Conservation (phyloP, 2,797 vertebrate genomes). For the Microchirus variegatus region DNA sequence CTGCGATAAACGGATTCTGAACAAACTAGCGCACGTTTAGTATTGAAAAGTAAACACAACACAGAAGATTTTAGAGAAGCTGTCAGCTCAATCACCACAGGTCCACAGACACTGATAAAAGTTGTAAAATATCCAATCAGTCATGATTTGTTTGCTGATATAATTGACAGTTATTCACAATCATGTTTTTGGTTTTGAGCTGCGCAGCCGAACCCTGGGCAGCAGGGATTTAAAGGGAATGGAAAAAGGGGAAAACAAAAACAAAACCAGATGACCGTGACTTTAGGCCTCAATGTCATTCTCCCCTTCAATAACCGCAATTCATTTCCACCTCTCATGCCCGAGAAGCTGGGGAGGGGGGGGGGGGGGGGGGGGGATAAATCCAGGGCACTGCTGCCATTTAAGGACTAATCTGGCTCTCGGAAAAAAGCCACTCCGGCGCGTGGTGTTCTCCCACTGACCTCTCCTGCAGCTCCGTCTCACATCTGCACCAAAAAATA, state of each 20-base stretch:
- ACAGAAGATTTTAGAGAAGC: too few relatives aligned
- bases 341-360: slow-evolving; percentile 52
- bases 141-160: too few relatives aligned
- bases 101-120: too few relatives aligned
- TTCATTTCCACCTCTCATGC: slow-evolving; percentile 69
- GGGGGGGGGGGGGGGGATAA: too few relatives aligned
- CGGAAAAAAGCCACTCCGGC: slow-evolving; percentile 62
- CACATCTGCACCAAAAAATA: slow-evolving; percentile 39
- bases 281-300: slow-evolving; percentile 72
- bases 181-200: slow-evolving; percentile 28
- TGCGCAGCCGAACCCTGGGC: slow-evolving; percentile 23
- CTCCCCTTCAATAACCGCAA: slow-evolving; percentile 60
- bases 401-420: slow-evolving; percentile 66
- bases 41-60: too few relatives aligned
- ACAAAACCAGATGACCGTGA: slow-evolving; percentile 67
- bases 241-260: slow-evolving; percentile 62
- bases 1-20: too few relatives aligned
- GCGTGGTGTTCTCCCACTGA: slow-evolving; percentile 59
- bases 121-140: too few relatives aligned
- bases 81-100: too few relatives aligned
- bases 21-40: too few relatives aligned
- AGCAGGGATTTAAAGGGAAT: slow-evolving; percentile 57
- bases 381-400: slow-evolving; percentile 49
- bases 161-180: not conserved
- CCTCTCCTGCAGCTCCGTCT: slow-evolving; percentile 59